Base-by-base conservation (phyloP, 2,888 invertebrate genomes). In the Amphipoea oculea region DNA sequence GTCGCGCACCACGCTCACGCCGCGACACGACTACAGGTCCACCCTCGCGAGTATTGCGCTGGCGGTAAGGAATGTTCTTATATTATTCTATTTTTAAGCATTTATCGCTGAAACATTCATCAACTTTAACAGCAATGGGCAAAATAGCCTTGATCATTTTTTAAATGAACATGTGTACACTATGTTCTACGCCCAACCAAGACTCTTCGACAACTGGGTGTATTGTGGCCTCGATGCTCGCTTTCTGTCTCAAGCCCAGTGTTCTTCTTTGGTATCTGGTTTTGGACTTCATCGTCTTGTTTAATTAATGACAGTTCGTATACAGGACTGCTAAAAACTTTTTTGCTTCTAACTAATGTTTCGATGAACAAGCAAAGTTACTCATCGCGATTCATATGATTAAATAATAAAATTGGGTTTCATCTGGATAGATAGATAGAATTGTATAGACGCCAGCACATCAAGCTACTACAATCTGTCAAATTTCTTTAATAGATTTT, bases 1-100 rank as follows among this genome's bases (percentile, higher is more conserved):
- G 90, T 95, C 97, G 0, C 92, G 96, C 40, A 97, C 97, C 36
- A 96, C 96, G 0, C 93, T 96, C 48, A 96, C 96, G 0, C 96
- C 95, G 0, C 91, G 96, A 74, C 97, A 97, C 73, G 97, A 98
- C 80, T 97, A 97, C 91, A 97, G 97, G 80, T 98, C 98, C 9
- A 98, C 98, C 0, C 94, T 99, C 82, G 98, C 99, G 17, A 98
- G 98, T 94, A 99, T 99, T 83, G 99, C 99, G 0, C 97, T 98
- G 12, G 95, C 96, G 88, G 97, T 97, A 86, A 92, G 94, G 6
- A 60, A 7, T 68, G 5, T 7, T 48, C 0, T 48, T 48, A 48
- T 45, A 45, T 4, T 48, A 48, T 14, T 48, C 4, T 48, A 5
- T 48, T 29, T 68, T n/a, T 20, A 6, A 5, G 3, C 6, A n/a